These are phyloP conservation scores for Phalera bucephala DNA, from an alignment of 2,888 invertebrate species.

Conservation along the genomic window DNA sequence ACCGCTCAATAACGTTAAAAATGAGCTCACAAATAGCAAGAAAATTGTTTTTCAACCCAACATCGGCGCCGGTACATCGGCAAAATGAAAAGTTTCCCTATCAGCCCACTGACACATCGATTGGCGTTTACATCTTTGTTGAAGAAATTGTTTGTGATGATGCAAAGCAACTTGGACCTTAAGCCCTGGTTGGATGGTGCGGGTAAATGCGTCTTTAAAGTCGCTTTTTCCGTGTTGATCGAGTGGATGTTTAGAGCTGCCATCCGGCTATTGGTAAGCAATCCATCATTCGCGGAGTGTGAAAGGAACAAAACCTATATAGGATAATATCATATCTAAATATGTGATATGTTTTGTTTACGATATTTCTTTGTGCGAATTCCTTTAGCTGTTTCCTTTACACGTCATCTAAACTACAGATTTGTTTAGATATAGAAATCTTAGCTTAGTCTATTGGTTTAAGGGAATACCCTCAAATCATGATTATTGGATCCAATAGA, in stretches of 20 bases:
- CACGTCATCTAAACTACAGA: neutral
- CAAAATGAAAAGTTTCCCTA: slow-evolving; percentile 79
- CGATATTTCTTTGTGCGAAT: neutral
- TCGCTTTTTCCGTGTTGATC: slow-evolving; percentile 50
- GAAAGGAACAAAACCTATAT: slow-evolving; percentile 58
- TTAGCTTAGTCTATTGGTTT: too few species aligned
- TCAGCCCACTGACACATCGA: slow-evolving; percentile 76
- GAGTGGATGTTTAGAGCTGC: slow-evolving; percentile 63
- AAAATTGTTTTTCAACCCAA: slow-evolving; percentile 72
- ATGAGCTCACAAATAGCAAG: slow-evolving; percentile 67
- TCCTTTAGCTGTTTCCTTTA: neutral
- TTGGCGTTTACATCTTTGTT: slow-evolving; percentile 78
- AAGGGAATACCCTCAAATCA: too few species aligned
- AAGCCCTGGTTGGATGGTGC: slow-evolving; percentile 38
- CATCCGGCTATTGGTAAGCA: slow-evolving; percentile 63
- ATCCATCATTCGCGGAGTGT: slow-evolving; percentile 69
- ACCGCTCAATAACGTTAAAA: slow-evolving; percentile 75
- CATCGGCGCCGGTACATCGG: slow-evolving; percentile 58
- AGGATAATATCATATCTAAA: slow-evolving; percentile 45
- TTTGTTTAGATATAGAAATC: neutral
- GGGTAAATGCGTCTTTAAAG: slow-evolving; percentile 33
- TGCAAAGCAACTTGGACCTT: slow-evolving; percentile 63
- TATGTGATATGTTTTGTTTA: slow-evolving; percentile 28
- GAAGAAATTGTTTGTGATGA: slow-evolving; percentile 62
- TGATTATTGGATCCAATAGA: too few species aligned